Conservation (phyloP, 2,797 vertebrate species). For the Crocodylus rhombifer region DNA sequence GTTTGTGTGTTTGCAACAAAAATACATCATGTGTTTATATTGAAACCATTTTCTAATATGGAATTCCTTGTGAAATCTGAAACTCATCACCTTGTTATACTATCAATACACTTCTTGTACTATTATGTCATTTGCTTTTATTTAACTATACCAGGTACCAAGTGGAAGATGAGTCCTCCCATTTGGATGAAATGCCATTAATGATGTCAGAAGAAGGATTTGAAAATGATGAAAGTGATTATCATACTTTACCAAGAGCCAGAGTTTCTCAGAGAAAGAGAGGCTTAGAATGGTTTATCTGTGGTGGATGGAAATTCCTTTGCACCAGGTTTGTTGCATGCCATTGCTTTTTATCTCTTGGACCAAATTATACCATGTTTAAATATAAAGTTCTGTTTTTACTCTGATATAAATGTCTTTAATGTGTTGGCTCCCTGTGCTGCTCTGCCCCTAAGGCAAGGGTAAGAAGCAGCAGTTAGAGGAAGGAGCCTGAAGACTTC, state of each 20-base stretch:
- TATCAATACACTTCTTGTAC: neutral
- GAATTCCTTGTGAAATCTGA: neutral
- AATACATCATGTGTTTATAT: neutral
- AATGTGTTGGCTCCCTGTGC: no score
- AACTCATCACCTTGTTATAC: neutral
- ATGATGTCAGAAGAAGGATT: slow-evolving; percentile 99
- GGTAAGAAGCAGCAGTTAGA: no score
- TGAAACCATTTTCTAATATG: neutral
- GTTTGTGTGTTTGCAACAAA: neutral
- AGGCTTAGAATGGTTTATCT: slow-evolving; percentile 92
- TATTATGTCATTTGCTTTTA: slow-evolving; percentile 4
- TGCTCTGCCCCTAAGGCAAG: no score
- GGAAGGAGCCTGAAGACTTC: no score
- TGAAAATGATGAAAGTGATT: slow-evolving; percentile 97
- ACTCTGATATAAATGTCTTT: neutral
- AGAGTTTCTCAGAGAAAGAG: slow-evolving; percentile 83
- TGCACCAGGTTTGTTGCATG: slow-evolving; percentile 88
- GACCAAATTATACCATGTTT: neutral
- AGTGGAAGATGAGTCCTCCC: slow-evolving; percentile 92
- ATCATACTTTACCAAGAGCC: slow-evolving; percentile 94
- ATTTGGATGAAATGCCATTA: slow-evolving; percentile 97
- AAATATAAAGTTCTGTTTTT: neutral
- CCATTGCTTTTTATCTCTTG: neutral
- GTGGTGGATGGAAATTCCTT: slow-evolving; percentile 93
- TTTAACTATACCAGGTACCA: slow-evolving; percentile 86